phyloP scores from a whole-genome alignment of 2,888 invertebrate genomes.

The Nephrocerus scutellatus region DNA sequence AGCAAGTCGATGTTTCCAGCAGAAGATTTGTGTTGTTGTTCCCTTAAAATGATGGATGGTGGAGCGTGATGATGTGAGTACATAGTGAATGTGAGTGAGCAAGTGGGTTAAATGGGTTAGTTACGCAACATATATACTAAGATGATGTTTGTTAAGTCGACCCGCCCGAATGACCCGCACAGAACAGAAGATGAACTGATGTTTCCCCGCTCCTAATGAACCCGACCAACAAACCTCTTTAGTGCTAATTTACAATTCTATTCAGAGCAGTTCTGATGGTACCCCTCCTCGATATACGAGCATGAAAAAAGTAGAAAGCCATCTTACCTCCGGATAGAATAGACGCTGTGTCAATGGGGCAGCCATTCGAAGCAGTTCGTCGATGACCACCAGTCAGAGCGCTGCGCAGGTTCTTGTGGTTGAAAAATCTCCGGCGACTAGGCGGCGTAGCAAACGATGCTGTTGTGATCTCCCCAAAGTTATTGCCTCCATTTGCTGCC shows the following conservation, averaged over 20 bases:
- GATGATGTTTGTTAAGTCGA: too few species aligned
- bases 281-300: too few species aligned
- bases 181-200: too few species aligned
- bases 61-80: slow-evolving; percentile 7
- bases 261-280: too few species aligned
- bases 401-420: slow-evolving; percentile 70
- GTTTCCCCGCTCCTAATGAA: too few species aligned
- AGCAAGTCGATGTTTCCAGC: slow-evolving; percentile 46
- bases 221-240: too few species aligned
- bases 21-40: slow-evolving; percentile 40
- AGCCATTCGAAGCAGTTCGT: slow-evolving; percentile 46
- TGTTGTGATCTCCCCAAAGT: slow-evolving; percentile 50
- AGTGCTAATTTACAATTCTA: too few species aligned
- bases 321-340: slow-evolving; percentile 41
- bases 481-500: slow-evolving; percentile 26
- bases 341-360: slow-evolving; percentile 40
- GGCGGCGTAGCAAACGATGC: slow-evolving; percentile 76
- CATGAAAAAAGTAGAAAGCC: too few species aligned
- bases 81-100: slow-evolving; percentile 8
- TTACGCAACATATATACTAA: too few species aligned
- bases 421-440: slow-evolving; percentile 71
- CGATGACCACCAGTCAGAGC: slow-evolving; percentile 56
- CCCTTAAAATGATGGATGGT: slow-evolving; percentile 20
- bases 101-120: too few species aligned
- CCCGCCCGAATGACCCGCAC: too few species aligned